Evolutionary conservation across 1,140 invertebrate species (phyloP).

Genomic region (Ladona fulva): DNA sequence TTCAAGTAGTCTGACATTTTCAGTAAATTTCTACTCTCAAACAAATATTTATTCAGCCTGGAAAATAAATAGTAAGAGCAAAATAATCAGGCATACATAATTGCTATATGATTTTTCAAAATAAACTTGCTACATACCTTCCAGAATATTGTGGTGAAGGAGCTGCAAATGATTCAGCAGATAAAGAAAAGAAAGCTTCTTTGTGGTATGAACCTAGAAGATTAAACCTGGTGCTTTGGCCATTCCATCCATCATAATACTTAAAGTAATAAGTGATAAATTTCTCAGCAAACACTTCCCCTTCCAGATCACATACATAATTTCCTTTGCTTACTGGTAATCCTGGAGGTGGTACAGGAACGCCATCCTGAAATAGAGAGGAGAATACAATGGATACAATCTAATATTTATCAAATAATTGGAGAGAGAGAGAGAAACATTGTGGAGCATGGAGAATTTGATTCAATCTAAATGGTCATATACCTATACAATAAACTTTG

Average conservation of each 20-base stretch:
- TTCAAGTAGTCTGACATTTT: neutral
- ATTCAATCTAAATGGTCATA: too few species aligned
- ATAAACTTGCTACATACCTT: neutral
- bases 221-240: neutral
- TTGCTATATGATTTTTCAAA: neutral
- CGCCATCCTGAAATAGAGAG: neutral
- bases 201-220: neutral
- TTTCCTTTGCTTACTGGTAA: neutral
- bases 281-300: neutral
- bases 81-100: neutral
- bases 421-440: too few species aligned
- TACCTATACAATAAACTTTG: too few species aligned
- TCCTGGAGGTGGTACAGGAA: neutral
- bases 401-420: too few species aligned
- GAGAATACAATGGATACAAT: neutral
- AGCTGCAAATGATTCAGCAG: neutral
- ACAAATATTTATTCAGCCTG: constrained; percentile 2
- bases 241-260: neutral
- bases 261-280: neutral
- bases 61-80: neutral
- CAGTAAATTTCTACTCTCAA: neutral
- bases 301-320: neutral
- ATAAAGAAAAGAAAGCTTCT: neutral
- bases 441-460: too few species aligned
- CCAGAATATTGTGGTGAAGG: neutral